Base-by-base conservation (phyloP, 2,888 invertebrate genomes). In the Volucella inanis region DNA sequence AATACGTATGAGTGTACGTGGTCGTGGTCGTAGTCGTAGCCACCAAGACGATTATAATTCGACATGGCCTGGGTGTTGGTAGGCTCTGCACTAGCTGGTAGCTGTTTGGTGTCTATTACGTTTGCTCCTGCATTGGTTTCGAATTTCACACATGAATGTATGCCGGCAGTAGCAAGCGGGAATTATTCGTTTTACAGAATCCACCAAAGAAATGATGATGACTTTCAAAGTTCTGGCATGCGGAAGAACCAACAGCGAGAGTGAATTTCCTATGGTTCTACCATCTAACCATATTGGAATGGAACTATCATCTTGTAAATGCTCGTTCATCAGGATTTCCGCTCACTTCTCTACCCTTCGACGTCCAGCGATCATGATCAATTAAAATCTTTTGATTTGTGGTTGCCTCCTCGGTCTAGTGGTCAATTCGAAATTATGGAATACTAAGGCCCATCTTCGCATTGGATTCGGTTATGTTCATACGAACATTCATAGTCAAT, bases 351-450 rank as follows among this genome's bases (percentile, higher is more conserved):
- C 31, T 31, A 31, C 31, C 31, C 31, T 31, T 31, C 31, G 31
- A 6, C 31, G 62, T 70, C 64, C 67, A 61, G 61, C 50, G 59
- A 65, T 54, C 70, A 65, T 80, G 80, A 84, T 84, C 80, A 84
- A 84, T 80, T 84, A 80, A 75, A 71, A 71, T 80, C 74, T 70
- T 83, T 84, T 79, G 83, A 83, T 83, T 83, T 83, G 78, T 82
- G 78, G 47, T 50, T 77, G 78, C 57, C 65, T 47, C 38, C 71
- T 61, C 43, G 50, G 71, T 50, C 64, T 70, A 31, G 71, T 65
- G 84, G 84, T 70, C 79, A 84, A 54, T 79, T 57, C 50, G 31
- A 31, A 31, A 31, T 31, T 31, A 31, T 31, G 4, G 0, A 31
- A 6, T 31, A 31, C 1, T 64, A 74, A 57, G 79, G 57, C 12